Evolutionary conservation across 1,140 invertebrate genomes (phyloP), one percentile per base, ranked within the genome.

Genomic region (Drosophila dunni): DNA sequence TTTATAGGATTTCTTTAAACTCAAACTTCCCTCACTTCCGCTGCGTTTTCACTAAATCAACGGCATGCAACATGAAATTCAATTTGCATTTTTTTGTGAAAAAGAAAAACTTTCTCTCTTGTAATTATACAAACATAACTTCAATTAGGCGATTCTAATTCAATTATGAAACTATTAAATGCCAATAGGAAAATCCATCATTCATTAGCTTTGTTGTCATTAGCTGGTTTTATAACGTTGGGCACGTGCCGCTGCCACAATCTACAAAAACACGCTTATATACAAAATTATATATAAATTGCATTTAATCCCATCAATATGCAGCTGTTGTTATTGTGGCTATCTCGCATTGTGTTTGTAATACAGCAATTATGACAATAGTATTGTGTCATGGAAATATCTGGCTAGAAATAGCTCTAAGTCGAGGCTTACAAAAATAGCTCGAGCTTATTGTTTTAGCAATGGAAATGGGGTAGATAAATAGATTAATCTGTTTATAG

Each of bases 11-110:
- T 58, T 51, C 15, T 58, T 66, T 66, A 24, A 64, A 56, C 42
- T 34, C 29, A 58, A 29, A 66, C 71, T 54, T 34, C 56, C 45
- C 54, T 66, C 63, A 70, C 72, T 75, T 75, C 72, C 72, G 66
- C 34, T 68, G 58, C 58, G 48, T 69, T 70, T 69, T 70, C 51
- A 57, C 51, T 45, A 63, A 57, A 38, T 38, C 33, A n/a, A 5
- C 44, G 33, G 29, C 63, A 51, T 65, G 69, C 70, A 68, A 67
- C 69, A 58, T 67, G 62, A 45, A 66, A 51, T 70, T 58, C 9
- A 70, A 70, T 64, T 70, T 63, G 54, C 58, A 75, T 73, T 73
- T 73, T 36, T 65, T 5, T 11, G 3, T 29, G 24, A 5, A 29
- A 29, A 33, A 7, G 3, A 11, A 10, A 46, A 81, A 78, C 64